phyloP scores from a whole-genome alignment of 2,888 invertebrate species.

The Crematogaster levior region DNA sequence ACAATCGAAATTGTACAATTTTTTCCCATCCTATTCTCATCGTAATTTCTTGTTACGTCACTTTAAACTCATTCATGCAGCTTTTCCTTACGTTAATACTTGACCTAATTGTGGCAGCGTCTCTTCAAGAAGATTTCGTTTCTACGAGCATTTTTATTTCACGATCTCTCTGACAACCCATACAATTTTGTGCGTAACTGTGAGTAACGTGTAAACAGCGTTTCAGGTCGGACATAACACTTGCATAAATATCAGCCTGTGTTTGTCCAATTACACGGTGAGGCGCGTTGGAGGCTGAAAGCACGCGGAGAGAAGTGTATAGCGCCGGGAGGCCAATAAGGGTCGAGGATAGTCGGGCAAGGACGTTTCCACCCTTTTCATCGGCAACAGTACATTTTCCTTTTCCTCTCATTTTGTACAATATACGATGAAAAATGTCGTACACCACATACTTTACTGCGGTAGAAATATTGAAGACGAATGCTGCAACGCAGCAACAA shows the following conservation, averaged over 20 bases:
- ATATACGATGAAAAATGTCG: background rate
- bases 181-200: constrained; percentile 10
- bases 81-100: background rate
- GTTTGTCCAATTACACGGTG: constrained; percentile 50
- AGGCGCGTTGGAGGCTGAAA: background rate
- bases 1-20: background rate
- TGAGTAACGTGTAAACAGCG: constrained; percentile 7
- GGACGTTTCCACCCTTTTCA: constrained; percentile 33
- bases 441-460: background rate
- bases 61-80: background rate
- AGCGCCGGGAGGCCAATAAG: background rate
- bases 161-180: background rate
- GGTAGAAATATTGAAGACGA: constrained; percentile 26
- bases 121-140: background rate
- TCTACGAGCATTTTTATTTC: constrained; percentile 2
- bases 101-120: constrained; percentile 9
- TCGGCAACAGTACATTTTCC: constrained; percentile 21
- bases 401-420: constrained; percentile 8
- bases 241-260: constrained; percentile 39
- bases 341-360: constrained; percentile 29
- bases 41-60: background rate
- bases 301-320: background rate
- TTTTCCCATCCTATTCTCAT: background rate
- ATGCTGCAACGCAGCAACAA: background rate
- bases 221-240: constrained; percentile 3